Percentiles rank a stretch among this genome's conserved stretches.
phyloP scores from a whole-genome alignment of 2,113 vertebrate species.

The Eretmochelys imbricata region DNA sequence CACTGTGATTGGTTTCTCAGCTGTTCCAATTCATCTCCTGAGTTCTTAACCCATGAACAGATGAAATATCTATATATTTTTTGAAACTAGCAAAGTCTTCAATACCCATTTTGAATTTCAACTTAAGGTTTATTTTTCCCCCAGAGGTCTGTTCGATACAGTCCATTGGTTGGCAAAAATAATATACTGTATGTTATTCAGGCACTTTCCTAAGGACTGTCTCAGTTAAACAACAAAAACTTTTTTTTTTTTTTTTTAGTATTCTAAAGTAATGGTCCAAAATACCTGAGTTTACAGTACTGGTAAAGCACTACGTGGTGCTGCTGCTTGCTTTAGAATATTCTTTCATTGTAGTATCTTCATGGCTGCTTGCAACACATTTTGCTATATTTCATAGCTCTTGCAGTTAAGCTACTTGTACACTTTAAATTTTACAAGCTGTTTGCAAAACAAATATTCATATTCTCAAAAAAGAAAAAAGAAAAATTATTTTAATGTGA shows the following conservation, averaged over 20 bases:
- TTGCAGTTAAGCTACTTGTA: neutral
- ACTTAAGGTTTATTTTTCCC: slow-evolving; percentile 41
- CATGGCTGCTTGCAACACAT: neutral
- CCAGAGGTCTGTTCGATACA: neutral
- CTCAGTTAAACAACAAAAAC: neutral
- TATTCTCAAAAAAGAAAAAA: neutral
- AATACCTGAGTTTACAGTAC: neutral
- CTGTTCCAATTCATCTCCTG: slow-evolving; percentile 48
- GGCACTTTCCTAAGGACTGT: neutral
- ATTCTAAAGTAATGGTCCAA: neutral
- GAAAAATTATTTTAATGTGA: neutral
- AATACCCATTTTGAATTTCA: neutral
- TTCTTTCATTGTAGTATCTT: neutral
- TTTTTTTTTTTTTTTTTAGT: too few relatives aligned
- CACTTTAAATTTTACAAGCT: neutral
- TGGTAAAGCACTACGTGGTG: neutral
- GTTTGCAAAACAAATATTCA: neutral
- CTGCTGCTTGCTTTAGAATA: neutral
- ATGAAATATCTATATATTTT: slow-evolving; percentile 50
- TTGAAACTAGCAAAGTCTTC: slow-evolving; percentile 45
- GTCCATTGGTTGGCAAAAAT: neutral
- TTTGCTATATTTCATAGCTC: neutral
- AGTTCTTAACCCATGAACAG: slow-evolving; percentile 62
- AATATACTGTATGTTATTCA: neutral
- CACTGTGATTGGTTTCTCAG: slow-evolving; percentile 45